These are phyloP conservation scores for Ceratina australensis DNA, from an alignment of 1,140 invertebrate genomes.

Conservation along the genomic window DNA sequence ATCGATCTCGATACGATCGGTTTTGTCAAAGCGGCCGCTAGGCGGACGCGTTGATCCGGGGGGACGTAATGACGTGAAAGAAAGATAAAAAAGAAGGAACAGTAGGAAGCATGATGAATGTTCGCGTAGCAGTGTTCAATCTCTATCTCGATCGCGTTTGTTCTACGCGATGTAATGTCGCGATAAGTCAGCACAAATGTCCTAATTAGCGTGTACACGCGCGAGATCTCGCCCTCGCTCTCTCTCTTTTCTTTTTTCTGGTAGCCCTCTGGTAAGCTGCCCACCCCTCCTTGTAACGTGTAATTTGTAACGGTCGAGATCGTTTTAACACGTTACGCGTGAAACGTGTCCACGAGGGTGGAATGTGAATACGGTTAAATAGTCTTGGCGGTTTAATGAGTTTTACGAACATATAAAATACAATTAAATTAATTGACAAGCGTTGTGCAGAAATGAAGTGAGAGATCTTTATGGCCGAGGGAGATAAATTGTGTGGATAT, in stretches of 20 bases:
- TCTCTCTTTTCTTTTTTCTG: background rate
- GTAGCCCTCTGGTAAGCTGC: background rate
- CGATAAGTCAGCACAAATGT: slow-evolving; percentile 52
- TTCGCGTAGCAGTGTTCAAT: slow-evolving; percentile 34
- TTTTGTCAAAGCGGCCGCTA: too few relatives aligned
- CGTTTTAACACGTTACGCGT: slow-evolving; percentile 39
- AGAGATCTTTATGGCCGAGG: too few relatives aligned
- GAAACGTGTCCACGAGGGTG: slow-evolving; percentile 29
- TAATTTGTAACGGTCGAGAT: slow-evolving; percentile 28
- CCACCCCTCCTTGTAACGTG: slow-evolving; percentile 27
- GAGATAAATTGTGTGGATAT: background rate
- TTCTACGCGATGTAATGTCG: slow-evolving; percentile 46
- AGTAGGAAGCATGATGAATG: slow-evolving; percentile 37
- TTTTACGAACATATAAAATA: too few relatives aligned
- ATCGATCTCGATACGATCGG: too few relatives aligned
- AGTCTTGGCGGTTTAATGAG: too few relatives aligned
- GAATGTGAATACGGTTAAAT: background rate
- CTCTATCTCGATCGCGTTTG: slow-evolving; percentile 47
- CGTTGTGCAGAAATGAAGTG: too few relatives aligned
- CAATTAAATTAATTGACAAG: too few relatives aligned
- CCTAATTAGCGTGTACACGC: slow-evolving; percentile 44
- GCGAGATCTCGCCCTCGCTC: background rate
- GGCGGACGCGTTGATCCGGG: background rate
- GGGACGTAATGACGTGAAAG: background rate
- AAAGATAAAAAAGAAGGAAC: slow-evolving; percentile 19